Base-by-base conservation (phyloP, 2,797 vertebrate species). In the Peromyscus nudipes region DNA sequence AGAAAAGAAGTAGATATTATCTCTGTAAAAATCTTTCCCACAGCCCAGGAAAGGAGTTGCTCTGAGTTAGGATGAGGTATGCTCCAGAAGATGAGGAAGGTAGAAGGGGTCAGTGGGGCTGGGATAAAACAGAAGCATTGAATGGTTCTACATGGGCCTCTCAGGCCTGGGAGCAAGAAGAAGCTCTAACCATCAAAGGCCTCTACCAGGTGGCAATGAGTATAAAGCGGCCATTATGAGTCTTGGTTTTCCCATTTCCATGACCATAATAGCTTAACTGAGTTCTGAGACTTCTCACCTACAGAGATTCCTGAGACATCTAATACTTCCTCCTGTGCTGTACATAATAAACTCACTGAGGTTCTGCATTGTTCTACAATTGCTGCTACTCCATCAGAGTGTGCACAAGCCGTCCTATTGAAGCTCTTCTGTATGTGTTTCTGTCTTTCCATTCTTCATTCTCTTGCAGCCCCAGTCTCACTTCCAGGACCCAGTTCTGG, bases 11-110 rank as follows among this genome's bases (percentile, higher is more conserved):
- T 77, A 96, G 57, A 37, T 93, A 55, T 8, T 60, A 73, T 87
- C 96, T 84, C 80, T 91, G 83, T 91, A 94, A 95, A 95, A 94
- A 60, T 91, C 88, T 86, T 77, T 67, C 80, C 85, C 71, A 91
- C 27, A 13, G 62, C 29, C 75, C 37, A 82, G 67, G 65, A 89
- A 92, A 89, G 0, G 2, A 95, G 43, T 40, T 49, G 46, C 69
- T 75, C 29, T 93, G 29, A 92, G 55, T 52, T 40, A 83, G 60
- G 80, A 40, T 57, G 62, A 7, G 3, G 14, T 23, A 40, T 31
- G 19, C 37, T 55, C 64, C n/a, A 69, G 37, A 21, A 89, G 49
- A 16, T 57, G 7, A 27, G 8, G 8, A 12, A n/a, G 79, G 31
- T 37, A 55, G 57, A 65, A 90, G 55, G 5, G 60, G 13, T 0